Base-by-base conservation (phyloP, 2,888 invertebrate genomes). In the Gisinianus flammeolus region DNA sequence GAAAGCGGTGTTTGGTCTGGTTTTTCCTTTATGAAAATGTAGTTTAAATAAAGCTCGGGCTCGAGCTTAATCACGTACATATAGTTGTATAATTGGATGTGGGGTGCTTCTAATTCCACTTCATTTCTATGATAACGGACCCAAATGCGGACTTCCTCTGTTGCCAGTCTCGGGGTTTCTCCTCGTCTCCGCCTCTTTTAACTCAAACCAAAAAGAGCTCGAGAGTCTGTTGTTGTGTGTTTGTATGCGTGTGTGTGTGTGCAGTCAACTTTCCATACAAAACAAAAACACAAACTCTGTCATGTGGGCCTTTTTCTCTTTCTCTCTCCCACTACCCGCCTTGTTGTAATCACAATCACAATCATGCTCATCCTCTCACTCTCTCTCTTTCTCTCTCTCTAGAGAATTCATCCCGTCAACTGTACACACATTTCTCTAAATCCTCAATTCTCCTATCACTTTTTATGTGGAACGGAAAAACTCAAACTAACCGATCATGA, bases 41-140 rank as follows among this genome's bases (percentile, higher is more conserved):
- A 80, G 79, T 80, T 82, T 82, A 80, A 81, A 82, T 81, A 81
- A 77, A 79, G 79, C 78, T 76, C 73, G 68, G 30, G 58, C n/a
- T 35, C 44, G n/a, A 67, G 79, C 79, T 79, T 79, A 79, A 82
- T 81, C 79, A 77, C 70, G 62, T 78, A 76, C 62, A 68, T 68
- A 64, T 28, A 54, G 24, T 72, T 79, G 79, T 82, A 75, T 82
- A 81, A 82, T 82, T 82, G 82, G 82, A 82, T 80, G 79, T 78
- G 79, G 80, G 81, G 82, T 79, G 79, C 76, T 79, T 81, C 83
- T 83, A 81, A 83, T 83, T 80, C 83, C 81, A 81, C 81, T 83
- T 83, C 83, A 83, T 83, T 81, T 81, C 77, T 73, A 79, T 80
- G 81, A 81, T 83, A 80, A 83, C 77, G 72, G 74, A 73, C 66